Base-by-base conservation (phyloP, 2,888 invertebrate species). In the Prenolepis imparis region DNA sequence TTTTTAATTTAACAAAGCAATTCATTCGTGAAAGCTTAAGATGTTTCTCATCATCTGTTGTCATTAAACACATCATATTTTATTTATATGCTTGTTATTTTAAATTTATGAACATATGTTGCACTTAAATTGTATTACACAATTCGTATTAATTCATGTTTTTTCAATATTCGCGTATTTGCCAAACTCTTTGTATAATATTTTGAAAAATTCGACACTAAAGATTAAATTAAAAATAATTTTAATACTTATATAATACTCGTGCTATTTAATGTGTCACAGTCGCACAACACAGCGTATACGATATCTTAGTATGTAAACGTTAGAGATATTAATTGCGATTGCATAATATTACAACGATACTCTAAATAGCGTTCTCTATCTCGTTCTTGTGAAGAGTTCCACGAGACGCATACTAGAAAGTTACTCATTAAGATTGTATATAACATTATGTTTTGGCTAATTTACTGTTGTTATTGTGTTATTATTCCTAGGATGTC, bases 261-360 rank as follows among this genome's bases (percentile, higher is more conserved):
- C 32, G 32, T 8, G 66, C 63, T 59, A 44, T 18, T 28, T 63
- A 74, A 67, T 67, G 11, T 59, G 72, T 78, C 72, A 80, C 55
- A 41, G n/a, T 72, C 32, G 57, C 41, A 67, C 52, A 24, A 80
- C n/a, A 32, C 12, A 12, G 44, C 57, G 8, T 67, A 39, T 67
- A 55, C 21, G 72, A 80, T 80, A 80, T 80, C 78, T 80, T 18
- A 18, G 59, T 72, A 39, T 44, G 55, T n/a, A 72, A 18, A 59
- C 57, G 21, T 36, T 32, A 59, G n/a, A 72, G 78, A 12, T 59
- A 80, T 80, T 80, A 80, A 80, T 80, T 80, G 72, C 78, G 78
- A 80, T 80, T 80, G 73, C 72, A 80, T 80, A 80, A 80, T 80
- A 80, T 80, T 80, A 80, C 44, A 18, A 78, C 12, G 70, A 24